Conservation (phyloP, 2,888 invertebrate genomes). For the Serrognathus titanus region DNA sequence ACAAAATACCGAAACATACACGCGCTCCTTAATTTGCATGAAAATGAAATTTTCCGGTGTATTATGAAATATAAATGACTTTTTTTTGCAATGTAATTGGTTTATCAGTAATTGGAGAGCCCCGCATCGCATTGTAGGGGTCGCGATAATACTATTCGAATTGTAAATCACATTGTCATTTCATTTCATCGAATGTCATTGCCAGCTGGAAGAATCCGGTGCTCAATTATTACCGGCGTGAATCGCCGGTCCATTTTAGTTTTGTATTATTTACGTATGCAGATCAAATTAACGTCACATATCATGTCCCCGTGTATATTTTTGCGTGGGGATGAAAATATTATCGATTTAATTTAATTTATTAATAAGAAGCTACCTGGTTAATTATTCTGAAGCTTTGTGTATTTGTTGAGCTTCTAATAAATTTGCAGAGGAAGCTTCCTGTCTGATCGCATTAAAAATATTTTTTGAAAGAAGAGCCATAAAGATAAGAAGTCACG, state of each 20-base stretch:
- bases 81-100: slow-evolving; percentile 33
- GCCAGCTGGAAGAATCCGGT: slow-evolving; percentile 30
- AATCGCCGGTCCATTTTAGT: slow-evolving; percentile 8
- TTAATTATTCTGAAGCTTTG: too few species aligned
- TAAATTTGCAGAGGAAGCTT: too few species aligned
- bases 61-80: slow-evolving; percentile 35
- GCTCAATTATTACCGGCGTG: slow-evolving; percentile 30
- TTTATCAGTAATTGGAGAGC: slow-evolving; percentile 36
- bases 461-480: too few species aligned
- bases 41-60: slow-evolving; percentile 32
- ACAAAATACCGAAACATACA: slow-evolving; percentile 1
- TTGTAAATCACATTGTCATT: slow-evolving; percentile 40
- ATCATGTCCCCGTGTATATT: too few species aligned
- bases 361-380: too few species aligned
- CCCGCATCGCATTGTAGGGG: slow-evolving; percentile 22
- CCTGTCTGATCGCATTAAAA: too few species aligned
- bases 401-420: too few species aligned
- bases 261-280: neutral
- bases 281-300: too few species aligned
- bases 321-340: too few species aligned
- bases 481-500: too few species aligned
- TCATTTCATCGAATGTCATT: slow-evolving; percentile 36
- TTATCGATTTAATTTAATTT: too few species aligned
- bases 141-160: slow-evolving; percentile 35
- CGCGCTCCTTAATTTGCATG: slow-evolving; percentile 32